Base-by-base conservation (phyloP, 2,797 vertebrate species). In the Meriones psammophilus region DNA sequence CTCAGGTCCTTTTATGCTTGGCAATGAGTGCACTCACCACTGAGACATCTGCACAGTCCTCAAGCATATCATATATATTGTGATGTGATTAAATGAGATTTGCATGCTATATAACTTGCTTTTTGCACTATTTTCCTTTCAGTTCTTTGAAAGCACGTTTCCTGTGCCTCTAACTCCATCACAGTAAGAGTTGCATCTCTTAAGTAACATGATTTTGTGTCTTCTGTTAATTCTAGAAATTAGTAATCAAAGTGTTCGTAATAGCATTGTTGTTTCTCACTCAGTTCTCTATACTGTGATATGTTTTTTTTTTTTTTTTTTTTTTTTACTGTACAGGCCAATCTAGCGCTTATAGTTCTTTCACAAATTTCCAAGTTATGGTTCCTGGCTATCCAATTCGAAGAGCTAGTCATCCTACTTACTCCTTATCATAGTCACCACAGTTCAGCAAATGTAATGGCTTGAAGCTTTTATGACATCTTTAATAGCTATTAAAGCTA, bases 191-290 rank as follows among this genome's bases (percentile, higher is more conserved):
- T 90, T 93, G 26, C 77, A 93, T 92, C 94, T 93, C 73, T 91
- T 17, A 91, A 78, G 50, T 66, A 92, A 79, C 58, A 62, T 26
- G 79, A 50, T 56, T 88, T 74, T 68, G 95, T 87, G 14, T 89
- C 91, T 18, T 73, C 88, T 74, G 56, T 64, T 86, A 66, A 83
- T 94, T 95, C 58, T 92, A n/a, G 83, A 94, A 91, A 91, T 92
- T n/a, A 84, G 36, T 76, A 80, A 36, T 13, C 18, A 71, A 91
- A 58, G 94, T 84, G 28, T 60, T 39, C 79, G 15, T 5, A 3
- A 76, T 58, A 24, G 69, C 5, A 8, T 64, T 68, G 56, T 88
- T 17, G 26, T 76, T 90, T 83, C 42, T 77, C 54, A 24, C n/a
- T 88, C 73, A 26, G 64, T 86, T 85, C 89, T 94, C 69, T 95